These are phyloP conservation scores for Toxonevra muliebris DNA, from an alignment of 2,888 invertebrate genomes.

Conservation along the genomic window DNA sequence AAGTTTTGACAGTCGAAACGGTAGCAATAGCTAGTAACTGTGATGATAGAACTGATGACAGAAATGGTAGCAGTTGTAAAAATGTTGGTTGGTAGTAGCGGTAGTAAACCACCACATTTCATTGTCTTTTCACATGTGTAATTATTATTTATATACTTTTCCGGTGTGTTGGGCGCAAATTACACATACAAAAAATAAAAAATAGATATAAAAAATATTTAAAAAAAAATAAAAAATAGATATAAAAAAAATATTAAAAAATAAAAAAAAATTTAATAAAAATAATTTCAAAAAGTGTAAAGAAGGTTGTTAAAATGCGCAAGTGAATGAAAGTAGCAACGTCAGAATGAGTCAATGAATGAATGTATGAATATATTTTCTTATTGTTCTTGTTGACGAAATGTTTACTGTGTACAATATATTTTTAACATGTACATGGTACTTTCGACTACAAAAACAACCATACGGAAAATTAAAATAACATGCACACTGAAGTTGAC, in stretches of 20 bases:
- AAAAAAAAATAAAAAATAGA: too few species aligned
- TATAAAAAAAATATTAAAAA: background rate
- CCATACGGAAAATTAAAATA: background rate
- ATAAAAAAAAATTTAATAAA: background rate
- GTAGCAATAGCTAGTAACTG: too few species aligned
- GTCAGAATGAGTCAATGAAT: too few species aligned
- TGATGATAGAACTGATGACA: too few species aligned
- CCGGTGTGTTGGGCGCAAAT: constrained; percentile 21
- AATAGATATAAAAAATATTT: too few species aligned
- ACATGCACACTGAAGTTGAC: background rate
- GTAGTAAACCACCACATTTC: background rate
- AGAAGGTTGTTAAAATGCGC: background rate
- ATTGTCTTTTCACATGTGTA: constrained; percentile 21
- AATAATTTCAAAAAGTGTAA: background rate
- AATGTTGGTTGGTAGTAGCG: too few species aligned
- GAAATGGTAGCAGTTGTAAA: too few species aligned
- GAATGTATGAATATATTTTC: background rate
- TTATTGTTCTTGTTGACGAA: background rate
- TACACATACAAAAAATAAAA: background rate
- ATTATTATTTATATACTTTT: constrained; percentile 39
- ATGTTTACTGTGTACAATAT: constrained; percentile 3
- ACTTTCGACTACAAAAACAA: constrained; percentile 10
- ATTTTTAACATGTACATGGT: background rate
- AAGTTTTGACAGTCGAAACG: too few species aligned
- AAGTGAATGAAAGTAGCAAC: background rate